phyloP scores from a whole-genome alignment of 2,888 invertebrate species.

The Lasius platythorax region DNA sequence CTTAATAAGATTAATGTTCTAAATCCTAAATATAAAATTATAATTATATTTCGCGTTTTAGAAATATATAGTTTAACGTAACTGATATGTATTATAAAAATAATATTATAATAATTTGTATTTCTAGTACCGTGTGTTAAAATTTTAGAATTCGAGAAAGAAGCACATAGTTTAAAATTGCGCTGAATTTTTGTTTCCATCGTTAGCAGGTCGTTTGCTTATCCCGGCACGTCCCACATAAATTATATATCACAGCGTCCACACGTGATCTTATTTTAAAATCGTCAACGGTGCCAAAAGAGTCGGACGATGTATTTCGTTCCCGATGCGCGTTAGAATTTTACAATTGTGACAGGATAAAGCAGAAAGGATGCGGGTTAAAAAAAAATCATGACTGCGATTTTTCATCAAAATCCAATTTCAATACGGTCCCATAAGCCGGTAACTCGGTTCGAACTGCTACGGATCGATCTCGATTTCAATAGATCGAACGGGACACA shows the following conservation, averaged over 20 bases:
- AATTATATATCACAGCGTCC: constrained; percentile 33
- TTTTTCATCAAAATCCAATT: constrained; percentile 39
- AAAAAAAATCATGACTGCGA: constrained; percentile 14
- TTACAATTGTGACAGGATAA: constrained; percentile 22
- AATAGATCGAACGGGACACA: constrained; percentile 5
- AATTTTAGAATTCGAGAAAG: neutral
- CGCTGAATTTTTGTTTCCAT: constrained; percentile 15
- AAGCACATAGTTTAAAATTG: neutral
- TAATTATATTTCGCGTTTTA: neutral
- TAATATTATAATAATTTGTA: neutral
- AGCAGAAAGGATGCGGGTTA: neutral
- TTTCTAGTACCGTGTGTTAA: neutral
- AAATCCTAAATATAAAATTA: neutral
- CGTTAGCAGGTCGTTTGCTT: constrained; percentile 37
- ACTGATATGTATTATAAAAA: neutral
- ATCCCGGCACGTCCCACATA: constrained; percentile 26
- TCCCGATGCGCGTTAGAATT: constrained; percentile 23
- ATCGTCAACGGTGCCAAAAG: constrained; percentile 23
- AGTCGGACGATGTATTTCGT: constrained; percentile 17
- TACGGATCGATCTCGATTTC: constrained; percentile 18
- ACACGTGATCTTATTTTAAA: constrained; percentile 53
- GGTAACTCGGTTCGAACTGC: neutral
- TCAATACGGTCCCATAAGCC: neutral
- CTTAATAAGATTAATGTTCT: neutral
- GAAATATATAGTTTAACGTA: neutral